Base-by-base conservation (phyloP, 2,797 vertebrate species). In the Siniperca undulata region DNA sequence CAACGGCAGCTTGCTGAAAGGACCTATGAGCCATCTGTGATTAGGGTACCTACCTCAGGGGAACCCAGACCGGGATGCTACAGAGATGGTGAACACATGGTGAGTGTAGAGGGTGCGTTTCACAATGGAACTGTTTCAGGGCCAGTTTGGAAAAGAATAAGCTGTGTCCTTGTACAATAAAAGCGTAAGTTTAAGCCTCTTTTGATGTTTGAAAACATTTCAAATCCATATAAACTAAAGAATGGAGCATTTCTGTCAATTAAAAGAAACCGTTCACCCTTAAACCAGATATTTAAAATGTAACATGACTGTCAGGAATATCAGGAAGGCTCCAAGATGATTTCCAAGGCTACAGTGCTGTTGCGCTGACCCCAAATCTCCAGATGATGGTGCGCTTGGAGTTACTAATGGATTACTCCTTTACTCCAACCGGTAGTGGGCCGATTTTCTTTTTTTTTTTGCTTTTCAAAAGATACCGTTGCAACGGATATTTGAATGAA, bases 71-170 rank as follows among this genome's bases (percentile, higher is more conserved):
- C 2, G 22, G 78, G 86, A 91, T 76, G 69, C 74, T 80, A 73
- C 68, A 64, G 83, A 87, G 80, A 94, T 93, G 92, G 67, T 93
- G 90, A 94, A 91, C 89, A 94, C 91, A 94, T 92, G 93, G 93
- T 95, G 77, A 94, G 92, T 92, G 70, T 44, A n/a, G 8, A 81
- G 74, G 44, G 5, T 77, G 50, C 7, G 11, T 83, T 82, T 88
- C 55, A 82, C 34, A 55, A 19, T 56, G 34, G 46, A 53, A 22
- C 27, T 53, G 56, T 82, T 78, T 77, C 27, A 50, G 53, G 22
- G 20, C 17, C 61, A 75, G 24, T 81, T 78, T 80, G 27, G 42
- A 48, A 19, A 50, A 75, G 12, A 76, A 80, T 7, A 75, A 65
- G 19, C 1, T n/a, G 53, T 30, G 24, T 27, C 64, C 1, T 73